Base-by-base conservation (phyloP, 2,888 invertebrate species). In the Hydrotaea cyrtoneurina region DNA sequence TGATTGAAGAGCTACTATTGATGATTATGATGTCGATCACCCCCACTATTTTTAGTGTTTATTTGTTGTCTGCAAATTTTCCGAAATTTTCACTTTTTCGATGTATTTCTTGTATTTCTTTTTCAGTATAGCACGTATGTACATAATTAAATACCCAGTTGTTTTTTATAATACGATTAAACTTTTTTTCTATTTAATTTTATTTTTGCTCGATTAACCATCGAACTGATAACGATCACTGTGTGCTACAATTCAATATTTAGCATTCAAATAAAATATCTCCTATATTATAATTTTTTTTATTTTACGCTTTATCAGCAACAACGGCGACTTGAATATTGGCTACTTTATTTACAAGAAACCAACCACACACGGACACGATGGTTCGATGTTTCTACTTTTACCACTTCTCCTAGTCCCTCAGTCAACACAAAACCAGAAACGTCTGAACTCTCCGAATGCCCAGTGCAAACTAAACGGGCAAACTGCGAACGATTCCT, bases 381-480 rank as follows among this genome's bases (percentile, higher is more conserved):
- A 43, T 69, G 39, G 71, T 39, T 31, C 62, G 62, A 62, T 62
- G 8, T 23, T 3, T 26, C 26, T 59, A 4, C 15, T 23, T 50
- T 50, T 26, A 31, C 31, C 59, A 23, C 31, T 3, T 31, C 13
- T 62, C 62, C 62, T 62, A 31, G 3, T 31, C 31, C 31, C 13
- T 62, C 21, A 57, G 17, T 7, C 19, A 43, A 15, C 10, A 13
- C 10, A 31, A 43, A 75, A 46, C 36, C 59, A 26, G 7, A 3
- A 39, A 43, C 78, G 64, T 76, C 78, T 76, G 36, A 11, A 64
- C 72, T 46, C 81, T 21, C 50, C 83, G 80, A 75, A 46, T 36
- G 64, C 78, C 64, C 53, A 64, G 71, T 62, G 69, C 46, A 74
- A 80, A 84, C 83, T 84, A 64, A 83, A 77, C n/a, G n/a, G n/a